These are phyloP conservation scores for Molossus molossus DNA, from an alignment of 2,797 vertebrate genomes.

Conservation along the genomic window DNA sequence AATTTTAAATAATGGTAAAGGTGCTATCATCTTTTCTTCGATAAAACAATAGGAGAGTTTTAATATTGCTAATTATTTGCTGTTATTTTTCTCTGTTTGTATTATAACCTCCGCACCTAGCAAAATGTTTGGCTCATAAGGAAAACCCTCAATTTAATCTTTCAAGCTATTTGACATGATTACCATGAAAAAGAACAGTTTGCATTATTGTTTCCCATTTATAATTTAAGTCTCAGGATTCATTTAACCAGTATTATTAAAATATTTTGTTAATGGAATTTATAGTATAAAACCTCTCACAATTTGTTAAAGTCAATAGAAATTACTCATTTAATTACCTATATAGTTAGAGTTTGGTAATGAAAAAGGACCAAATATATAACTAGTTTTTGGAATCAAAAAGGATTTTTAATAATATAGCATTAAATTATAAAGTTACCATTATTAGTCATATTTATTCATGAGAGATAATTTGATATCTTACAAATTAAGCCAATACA, in stretches of 20 bases:
- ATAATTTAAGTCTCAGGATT: conserved; percentile 49
- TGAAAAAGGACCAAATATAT: conserved; percentile 87
- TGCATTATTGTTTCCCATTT: not conserved
- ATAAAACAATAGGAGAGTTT: not conserved
- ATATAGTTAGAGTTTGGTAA: conserved; percentile 86
- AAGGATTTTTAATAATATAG: conserved; percentile 89
- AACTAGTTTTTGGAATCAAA: conserved; percentile 86
- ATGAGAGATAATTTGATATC: conserved; percentile 91
- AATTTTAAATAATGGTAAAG: conserved; percentile 31
- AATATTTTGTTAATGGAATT: conserved; percentile 57
- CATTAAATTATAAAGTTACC: conserved; percentile 90
- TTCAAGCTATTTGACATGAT: not conserved
- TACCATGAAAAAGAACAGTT: not conserved
- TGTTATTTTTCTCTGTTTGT: conserved; percentile 24
- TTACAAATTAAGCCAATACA: conserved; percentile 92
- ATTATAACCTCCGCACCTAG: not conserved
- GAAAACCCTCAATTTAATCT: not conserved
- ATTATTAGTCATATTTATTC: conserved; percentile 92
- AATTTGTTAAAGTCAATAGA: conserved; percentile 85
- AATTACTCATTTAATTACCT: conserved; percentile 88
- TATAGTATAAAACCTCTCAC: conserved; percentile 79
- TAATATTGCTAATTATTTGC: not conserved
- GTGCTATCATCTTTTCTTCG: not conserved
- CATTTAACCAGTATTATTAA: conserved; percentile 14
- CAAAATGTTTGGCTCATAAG: conserved; percentile 24